Percentiles rank a stretch among this genome's conserved stretches.
Conservation (phyloP, 2,113 vertebrate species). For the Mastomys coucha region DNA sequence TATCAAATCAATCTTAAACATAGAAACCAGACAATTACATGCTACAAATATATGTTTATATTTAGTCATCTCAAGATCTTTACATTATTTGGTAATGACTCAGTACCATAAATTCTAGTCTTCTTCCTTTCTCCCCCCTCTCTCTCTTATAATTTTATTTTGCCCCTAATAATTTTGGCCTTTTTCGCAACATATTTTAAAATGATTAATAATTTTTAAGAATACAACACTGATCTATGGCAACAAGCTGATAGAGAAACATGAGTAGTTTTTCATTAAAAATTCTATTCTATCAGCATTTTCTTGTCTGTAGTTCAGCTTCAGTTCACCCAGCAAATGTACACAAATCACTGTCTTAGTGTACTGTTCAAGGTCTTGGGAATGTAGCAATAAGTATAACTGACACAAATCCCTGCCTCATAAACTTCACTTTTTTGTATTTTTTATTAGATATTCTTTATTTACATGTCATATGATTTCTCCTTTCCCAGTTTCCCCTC, state of each 20-base stretch:
- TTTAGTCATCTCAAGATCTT: background rate
- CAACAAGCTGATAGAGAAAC: background rate
- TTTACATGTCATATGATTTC: too few species aligned
- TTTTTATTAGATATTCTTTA: too few species aligned
- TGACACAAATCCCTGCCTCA: background rate
- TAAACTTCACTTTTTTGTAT: background rate
- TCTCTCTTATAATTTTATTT: too few species aligned
- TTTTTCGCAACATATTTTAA: background rate
- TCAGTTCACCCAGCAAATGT: background rate
- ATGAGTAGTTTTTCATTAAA: background rate
- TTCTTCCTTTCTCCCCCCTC: background rate
- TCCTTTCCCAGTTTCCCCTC: too few species aligned
- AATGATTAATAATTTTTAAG: background rate
- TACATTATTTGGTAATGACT: background rate
- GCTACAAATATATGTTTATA: background rate
- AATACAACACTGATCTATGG: background rate
- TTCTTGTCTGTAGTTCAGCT: background rate
- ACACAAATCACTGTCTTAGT: background rate
- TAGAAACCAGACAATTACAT: background rate
- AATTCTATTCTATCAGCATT: background rate
- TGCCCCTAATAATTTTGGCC: background rate
- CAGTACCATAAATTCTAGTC: background rate
- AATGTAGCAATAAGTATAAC: background rate
- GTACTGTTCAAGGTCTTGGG: background rate
- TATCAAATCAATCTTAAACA: background rate